Percentiles rank a stretch among this genome's conserved stretches.
Evolutionary conservation across 92 coral and sea anemone species (phyloP).

Genomic region (Desmophyllum pertusum): DNA sequence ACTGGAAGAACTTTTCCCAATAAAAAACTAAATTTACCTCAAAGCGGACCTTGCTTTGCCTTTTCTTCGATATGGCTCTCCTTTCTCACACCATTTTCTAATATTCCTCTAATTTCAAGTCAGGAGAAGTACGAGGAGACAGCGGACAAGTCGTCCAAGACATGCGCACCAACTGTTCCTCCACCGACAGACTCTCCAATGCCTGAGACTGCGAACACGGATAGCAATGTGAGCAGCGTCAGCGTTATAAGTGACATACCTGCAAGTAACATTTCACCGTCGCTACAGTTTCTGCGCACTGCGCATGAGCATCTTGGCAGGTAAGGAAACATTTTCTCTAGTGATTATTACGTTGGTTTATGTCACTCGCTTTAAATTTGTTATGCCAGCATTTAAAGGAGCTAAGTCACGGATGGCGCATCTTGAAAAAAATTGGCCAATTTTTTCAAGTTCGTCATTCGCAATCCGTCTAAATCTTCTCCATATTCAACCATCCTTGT

Average conservation of each 20-base stretch:
- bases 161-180: conserved; percentile 59
- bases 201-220: conserved; percentile 62
- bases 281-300: conserved; percentile 86
- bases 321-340: conserved; percentile 55
- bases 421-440: too few relatives aligned
- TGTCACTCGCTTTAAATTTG: too few relatives aligned
- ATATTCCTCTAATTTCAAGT: conserved; percentile 39
- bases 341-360: neutral
- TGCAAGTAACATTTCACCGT: conserved; percentile 60
- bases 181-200: conserved; percentile 57
- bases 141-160: conserved; percentile 49
- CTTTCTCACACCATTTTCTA: neutral
- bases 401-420: too few relatives aligned
- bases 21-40: too few relatives aligned
- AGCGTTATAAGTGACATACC: conserved; percentile 67
- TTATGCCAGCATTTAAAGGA: too few relatives aligned
- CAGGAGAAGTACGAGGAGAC: conserved; percentile 77
- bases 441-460: too few relatives aligned
- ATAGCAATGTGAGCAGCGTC: conserved; percentile 59
- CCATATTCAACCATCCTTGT: too few relatives aligned
- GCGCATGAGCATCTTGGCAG: conserved; percentile 98
- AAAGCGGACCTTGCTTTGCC: neutral
- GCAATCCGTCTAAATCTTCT: too few relatives aligned
- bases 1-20: too few relatives aligned
- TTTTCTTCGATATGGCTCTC: neutral